Conservation (phyloP, 2,797 vertebrate species). For the Bradypus variegatus region DNA sequence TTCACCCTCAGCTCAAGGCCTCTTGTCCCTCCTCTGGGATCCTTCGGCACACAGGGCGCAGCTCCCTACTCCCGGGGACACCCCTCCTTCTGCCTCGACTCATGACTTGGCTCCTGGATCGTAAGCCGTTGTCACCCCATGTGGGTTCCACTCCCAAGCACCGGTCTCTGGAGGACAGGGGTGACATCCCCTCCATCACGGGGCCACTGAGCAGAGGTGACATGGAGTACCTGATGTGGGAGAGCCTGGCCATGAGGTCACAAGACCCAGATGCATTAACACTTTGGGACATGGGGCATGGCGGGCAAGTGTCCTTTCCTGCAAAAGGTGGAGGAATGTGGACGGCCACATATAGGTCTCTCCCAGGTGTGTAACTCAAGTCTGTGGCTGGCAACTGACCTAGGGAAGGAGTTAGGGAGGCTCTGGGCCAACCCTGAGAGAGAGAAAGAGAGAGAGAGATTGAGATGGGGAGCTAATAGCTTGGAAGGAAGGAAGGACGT, state of each 20-base stretch:
- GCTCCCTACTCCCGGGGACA: neutral
- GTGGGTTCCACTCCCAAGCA: neutral
- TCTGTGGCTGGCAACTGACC: neutral
- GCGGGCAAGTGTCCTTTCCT: neutral
- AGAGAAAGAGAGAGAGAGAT: neutral
- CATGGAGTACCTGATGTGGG: neutral
- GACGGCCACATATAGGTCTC: neutral
- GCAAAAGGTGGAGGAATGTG: neutral
- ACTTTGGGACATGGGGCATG: neutral
- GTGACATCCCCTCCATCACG: neutral
- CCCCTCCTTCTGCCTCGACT: neutral
- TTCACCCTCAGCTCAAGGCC: neutral
- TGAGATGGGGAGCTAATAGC: constrained; percentile 36
- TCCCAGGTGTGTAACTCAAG: neutral
- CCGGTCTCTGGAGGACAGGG: neutral
- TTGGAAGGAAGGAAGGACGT: constrained; percentile 73
- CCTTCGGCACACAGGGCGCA: neutral
- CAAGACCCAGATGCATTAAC: neutral
- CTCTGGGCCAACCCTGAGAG: neutral
- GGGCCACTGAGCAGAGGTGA: neutral
- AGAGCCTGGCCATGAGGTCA: fast-evolving
- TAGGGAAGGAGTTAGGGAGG: neutral
- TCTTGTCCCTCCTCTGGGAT: neutral
- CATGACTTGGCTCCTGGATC: neutral
- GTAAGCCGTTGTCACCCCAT: neutral